Evolutionary conservation across 2,113 vertebrate species (phyloP).

Genomic region (Picathartes gymnocephalus): DNA sequence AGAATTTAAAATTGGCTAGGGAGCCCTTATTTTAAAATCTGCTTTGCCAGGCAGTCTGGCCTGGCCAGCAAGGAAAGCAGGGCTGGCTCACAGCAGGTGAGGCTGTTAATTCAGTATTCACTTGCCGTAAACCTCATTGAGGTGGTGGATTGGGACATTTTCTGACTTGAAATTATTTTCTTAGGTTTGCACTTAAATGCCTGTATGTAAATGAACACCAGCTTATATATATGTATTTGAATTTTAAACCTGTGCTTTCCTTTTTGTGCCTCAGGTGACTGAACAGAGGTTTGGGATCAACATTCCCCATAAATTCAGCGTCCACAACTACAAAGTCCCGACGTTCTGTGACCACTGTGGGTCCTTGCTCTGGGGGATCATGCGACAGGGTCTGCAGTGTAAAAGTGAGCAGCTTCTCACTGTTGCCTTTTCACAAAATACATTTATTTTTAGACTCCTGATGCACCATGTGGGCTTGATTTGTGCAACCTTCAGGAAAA

Average conservation of each 20-base stretch:
- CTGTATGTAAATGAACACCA: background rate
- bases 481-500: background rate
- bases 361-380: conserved; percentile 93
- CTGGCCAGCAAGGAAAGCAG: background rate
- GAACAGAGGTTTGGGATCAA: conserved; percentile 96
- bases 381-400: conserved; percentile 94
- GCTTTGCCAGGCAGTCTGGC: background rate
- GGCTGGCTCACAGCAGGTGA: background rate
- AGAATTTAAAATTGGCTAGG: background rate
- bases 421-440: background rate
- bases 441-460: background rate
- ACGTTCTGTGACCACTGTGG: conserved; percentile 98
- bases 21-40: background rate
- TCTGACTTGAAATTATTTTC: background rate
- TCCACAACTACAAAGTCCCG: conserved; percentile 94
- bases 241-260: background rate
- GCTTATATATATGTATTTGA: background rate
- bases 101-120: background rate
- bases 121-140: background rate
- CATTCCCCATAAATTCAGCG: conserved; percentile 90
- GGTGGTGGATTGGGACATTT: background rate
- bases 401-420: conserved; percentile 81
- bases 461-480: background rate
- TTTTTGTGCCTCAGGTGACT: conserved; percentile 68
- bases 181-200: background rate